Percentiles rank a stretch among this genome's conserved stretches.
These are phyloP conservation scores for Caenorhabditis remanei DNA, from an alignment of 1,140 invertebrate genomes.

Conservation along the genomic window DNA sequence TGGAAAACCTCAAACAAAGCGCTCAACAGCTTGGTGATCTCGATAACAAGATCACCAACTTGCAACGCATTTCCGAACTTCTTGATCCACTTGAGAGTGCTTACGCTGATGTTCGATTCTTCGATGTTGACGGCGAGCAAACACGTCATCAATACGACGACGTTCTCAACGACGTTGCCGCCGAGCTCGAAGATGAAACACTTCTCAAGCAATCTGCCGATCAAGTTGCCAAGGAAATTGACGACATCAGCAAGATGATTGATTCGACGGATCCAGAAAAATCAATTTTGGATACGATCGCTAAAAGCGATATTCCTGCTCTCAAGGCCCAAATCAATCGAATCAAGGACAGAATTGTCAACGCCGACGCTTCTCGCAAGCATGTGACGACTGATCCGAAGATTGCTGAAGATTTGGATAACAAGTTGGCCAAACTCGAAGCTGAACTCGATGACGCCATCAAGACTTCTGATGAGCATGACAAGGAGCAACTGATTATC, in stretches of 20 bases:
- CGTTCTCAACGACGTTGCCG: constrained; percentile 43
- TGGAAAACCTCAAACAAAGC: constrained; percentile 62
- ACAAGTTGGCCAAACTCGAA: constrained; percentile 28
- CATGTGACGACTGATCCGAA: constrained; percentile 26
- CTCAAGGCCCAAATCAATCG: constrained; percentile 43
- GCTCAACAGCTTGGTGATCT: not conserved
- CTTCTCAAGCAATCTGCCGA: constrained; percentile 44
- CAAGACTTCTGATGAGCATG: constrained; percentile 40
- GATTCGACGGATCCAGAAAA: constrained; percentile 17
- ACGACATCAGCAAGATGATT: constrained; percentile 19
- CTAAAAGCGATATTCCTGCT: constrained; percentile 6
- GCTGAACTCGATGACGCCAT: constrained; percentile 48
- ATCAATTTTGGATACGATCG: constrained; percentile 43
- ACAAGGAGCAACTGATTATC: constrained; percentile 53
- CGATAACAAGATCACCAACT: constrained; percentile 49
- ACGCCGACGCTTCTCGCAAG: constrained; percentile 36
- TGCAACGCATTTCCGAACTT: constrained; percentile 63
- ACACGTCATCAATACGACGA: constrained; percentile 64
- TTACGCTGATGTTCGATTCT: constrained; percentile 67
- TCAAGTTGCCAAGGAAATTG: constrained; percentile 58
- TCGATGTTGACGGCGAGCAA: constrained; percentile 65
- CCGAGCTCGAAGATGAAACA: constrained; percentile 62
- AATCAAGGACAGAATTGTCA: constrained; percentile 35
- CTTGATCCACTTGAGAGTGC: constrained; percentile 64
- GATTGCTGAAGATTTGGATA: constrained; percentile 26